A percentile compares a stretch with the other conserved stretches of the same genome.
Conservation (phyloP, 2,888 invertebrate species). For the Synergus gifuensis region DNA sequence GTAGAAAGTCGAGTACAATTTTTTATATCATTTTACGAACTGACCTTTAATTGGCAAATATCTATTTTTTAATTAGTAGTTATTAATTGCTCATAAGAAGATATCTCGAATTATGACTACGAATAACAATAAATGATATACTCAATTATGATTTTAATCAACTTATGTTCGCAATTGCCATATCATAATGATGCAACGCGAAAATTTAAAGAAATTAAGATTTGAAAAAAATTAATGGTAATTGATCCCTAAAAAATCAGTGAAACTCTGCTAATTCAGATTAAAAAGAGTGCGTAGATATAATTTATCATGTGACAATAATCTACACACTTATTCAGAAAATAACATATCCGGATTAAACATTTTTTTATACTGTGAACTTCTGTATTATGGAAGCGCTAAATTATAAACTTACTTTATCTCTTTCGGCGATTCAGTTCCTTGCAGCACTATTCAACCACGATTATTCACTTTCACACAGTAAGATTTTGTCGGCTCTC, state of each 20-base stretch:
- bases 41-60: neutral
- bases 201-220: too few species aligned
- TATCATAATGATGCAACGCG: too few species aligned
- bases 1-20: neutral
- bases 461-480: slow-evolving; percentile 29
- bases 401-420: slow-evolving; percentile 14
- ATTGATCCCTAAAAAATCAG: too few species aligned
- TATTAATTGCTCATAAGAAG: neutral
- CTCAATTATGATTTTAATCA: too few species aligned
- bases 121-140: too few species aligned
- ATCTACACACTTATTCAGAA: neutral
- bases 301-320: neutral
- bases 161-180: too few species aligned
- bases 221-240: too few species aligned
- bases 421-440: slow-evolving; percentile 7
- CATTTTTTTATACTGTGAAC: neutral
- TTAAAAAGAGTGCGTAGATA: too few species aligned
- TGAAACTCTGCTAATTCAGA: too few species aligned
- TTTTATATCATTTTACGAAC: neutral
- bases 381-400: neutral
- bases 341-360: neutral
- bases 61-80: neutral
- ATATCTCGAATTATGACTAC: too few species aligned
- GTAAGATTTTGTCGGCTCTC: neutral
- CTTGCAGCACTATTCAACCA: slow-evolving; percentile 13